phyloP scores from a whole-genome alignment of 2,113 vertebrate species.

The Oophaga pumilio region DNA sequence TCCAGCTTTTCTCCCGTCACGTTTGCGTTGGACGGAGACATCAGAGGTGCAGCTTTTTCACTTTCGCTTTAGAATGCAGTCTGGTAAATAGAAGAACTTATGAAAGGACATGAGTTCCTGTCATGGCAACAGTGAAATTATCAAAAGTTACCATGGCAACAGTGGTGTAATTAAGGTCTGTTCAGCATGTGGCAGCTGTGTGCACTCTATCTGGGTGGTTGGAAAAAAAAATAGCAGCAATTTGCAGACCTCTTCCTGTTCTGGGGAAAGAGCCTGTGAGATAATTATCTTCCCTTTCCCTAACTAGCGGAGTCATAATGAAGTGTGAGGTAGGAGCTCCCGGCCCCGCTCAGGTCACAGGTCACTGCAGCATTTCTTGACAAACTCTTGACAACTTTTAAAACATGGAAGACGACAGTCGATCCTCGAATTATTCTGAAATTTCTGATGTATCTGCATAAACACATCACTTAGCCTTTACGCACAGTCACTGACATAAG shows the following conservation, averaged over 20 bases:
- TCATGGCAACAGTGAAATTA: slow-evolving; percentile 71
- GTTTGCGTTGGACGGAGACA: not conserved
- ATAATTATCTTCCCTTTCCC: slow-evolving; percentile 51
- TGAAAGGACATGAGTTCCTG: slow-evolving; percentile 52
- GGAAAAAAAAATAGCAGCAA: slow-evolving; percentile 52
- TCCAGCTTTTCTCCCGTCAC: not conserved
- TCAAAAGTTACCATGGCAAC: slow-evolving; percentile 77
- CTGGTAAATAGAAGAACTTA: slow-evolving; percentile 22
- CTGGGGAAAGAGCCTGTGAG: slow-evolving; percentile 42
- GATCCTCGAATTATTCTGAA: not conserved
- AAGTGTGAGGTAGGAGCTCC: slow-evolving; percentile 1
- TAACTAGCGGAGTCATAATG: slow-evolving; percentile 35
- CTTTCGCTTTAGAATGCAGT: slow-evolving; percentile 35
- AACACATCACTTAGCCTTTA: slow-evolving; percentile 7
- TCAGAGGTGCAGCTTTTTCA: not conserved
- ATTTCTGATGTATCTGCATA: not conserved
- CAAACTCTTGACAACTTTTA: not conserved
- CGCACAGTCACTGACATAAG: not conserved
- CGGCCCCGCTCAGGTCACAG: not conserved
- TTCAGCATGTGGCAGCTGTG: slow-evolving; percentile 80
- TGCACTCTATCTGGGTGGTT: slow-evolving; percentile 72
- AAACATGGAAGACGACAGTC: not conserved
- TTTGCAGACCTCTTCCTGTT: slow-evolving; percentile 64
- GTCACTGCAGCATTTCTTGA: not conserved
- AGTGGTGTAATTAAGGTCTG: slow-evolving; percentile 76